Percentiles rank a stretch among this genome's conserved stretches.
Conservation (phyloP, 1,140 invertebrate genomes). For the Eupristina koningsbergeri region DNA sequence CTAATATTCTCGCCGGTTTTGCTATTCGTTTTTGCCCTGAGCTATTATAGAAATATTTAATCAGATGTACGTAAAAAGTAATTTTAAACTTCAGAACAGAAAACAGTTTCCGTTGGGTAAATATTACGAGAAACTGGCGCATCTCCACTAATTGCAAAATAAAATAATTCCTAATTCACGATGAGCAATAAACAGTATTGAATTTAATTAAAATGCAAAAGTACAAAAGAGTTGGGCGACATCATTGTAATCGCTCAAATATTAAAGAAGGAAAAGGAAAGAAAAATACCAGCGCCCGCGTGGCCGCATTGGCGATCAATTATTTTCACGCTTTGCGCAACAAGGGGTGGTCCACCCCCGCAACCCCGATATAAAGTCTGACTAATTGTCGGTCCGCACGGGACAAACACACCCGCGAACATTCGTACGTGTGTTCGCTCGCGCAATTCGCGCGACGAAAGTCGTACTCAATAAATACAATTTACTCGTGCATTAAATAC, state of each 20-base stretch:
- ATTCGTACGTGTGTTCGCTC: neutral
- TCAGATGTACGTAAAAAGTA: conserved; percentile 11
- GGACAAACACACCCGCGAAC: neutral
- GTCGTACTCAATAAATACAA: conserved; percentile 51
- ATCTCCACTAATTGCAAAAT: neutral
- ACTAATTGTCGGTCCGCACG: conserved; percentile 39
- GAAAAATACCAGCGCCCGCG: neutral
- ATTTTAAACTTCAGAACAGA: neutral
- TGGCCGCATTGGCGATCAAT: conserved; percentile 45
- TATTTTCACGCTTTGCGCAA: conserved; percentile 44
- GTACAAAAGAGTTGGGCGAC: neutral
- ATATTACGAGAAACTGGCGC: neutral
- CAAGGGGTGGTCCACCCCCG: neutral
- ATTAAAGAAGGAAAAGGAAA: too few relatives aligned
- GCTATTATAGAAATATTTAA: conserved; percentile 19
- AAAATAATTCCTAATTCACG: neutral
- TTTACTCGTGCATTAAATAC: conserved; percentile 45
- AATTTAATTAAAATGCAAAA: conserved; percentile 26
- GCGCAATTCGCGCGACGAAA: conserved; percentile 33
- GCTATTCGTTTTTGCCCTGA: neutral
- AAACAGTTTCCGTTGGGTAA: neutral
- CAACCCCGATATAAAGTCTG: conserved; percentile 11
- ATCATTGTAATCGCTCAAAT: neutral
- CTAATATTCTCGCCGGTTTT: neutral
- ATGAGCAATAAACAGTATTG: neutral